Evolutionary conservation across 2,113 vertebrate species (phyloP), one percentile per base, ranked within the genome.

Genomic region (Malaclemys terrapin): DNA sequence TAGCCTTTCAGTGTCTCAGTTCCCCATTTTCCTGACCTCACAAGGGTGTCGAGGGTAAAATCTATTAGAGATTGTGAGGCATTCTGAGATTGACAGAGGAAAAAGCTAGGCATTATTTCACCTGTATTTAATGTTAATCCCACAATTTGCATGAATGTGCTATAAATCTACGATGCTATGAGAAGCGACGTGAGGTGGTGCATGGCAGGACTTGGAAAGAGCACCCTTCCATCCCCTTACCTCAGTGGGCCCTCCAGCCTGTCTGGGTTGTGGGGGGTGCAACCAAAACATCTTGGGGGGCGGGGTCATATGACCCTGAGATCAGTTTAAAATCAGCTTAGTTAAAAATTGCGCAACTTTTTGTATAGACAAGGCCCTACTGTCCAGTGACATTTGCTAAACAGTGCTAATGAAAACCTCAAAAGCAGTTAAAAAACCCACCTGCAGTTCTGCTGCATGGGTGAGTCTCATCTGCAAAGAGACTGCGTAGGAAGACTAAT

Each of bases 391-490:
- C 27, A 10, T 57, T 57, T 57, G 56, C 56, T 57, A 57, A 57
- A 52, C 52, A 52, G 81, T n/a, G 10, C 24, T 76, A 87, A 76
- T 1, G 1, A 35, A 50, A 80, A 22, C 49, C 27, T 80, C 5
- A 49, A 53, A 62, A 14, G 6, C 79, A n/a, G 10, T 35, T 29
- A 29, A 31, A 62, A 57, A 62, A 29, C 5, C 25, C 11, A 62
- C 27, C 57, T 62, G 9, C 10, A 75, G 27, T 25, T 84, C 27
- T 87, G 1, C 24, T 45, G 4, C 10, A 10, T 59, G 65, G 27
- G 14, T 0, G 0, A 49, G 24, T 35, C 31, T 27, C 38, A 85
- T 11, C 38, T 42, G 38, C 2, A 47, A 5, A 57, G 52, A 14
- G 79, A 12, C 16, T 20, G 11, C 79, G 8, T 11, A 12, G 3